These are phyloP conservation scores for Diacarnus erythraeanus DNA, from an alignment of 37 sponge, comb jelly and placozoan species.

Conservation along the genomic window DNA sequence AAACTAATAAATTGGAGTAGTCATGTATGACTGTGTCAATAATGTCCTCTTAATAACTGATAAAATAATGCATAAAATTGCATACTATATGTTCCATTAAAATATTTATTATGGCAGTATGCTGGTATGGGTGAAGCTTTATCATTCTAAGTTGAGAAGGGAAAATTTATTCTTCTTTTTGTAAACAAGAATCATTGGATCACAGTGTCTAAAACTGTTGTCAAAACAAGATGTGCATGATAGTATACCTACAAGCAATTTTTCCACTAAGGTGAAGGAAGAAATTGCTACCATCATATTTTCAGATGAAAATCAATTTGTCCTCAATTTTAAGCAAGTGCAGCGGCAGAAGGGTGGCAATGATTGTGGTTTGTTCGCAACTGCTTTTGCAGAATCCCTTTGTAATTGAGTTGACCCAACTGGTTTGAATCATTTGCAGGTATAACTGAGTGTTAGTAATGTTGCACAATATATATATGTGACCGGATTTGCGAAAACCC, in stretches of 20 bases:
- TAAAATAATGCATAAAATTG: too few relatives aligned
- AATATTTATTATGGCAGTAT: too few relatives aligned
- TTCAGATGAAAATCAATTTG: background rate
- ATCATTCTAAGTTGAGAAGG: background rate
- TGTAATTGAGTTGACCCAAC: background rate
- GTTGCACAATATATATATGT: too few relatives aligned
- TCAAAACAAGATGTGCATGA: background rate
- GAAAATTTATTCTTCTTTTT: background rate
- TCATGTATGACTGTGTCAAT: too few relatives aligned
- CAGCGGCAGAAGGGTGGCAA: background rate
- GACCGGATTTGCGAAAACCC: too few relatives aligned
- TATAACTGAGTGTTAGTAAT: too few relatives aligned
- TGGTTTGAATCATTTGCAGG: too few relatives aligned
- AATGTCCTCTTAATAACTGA: too few relatives aligned
- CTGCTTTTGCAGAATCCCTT: background rate
- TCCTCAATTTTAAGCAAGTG: background rate
- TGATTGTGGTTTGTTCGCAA: constrained; percentile 10
- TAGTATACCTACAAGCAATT: background rate
- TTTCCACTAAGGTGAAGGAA: background rate
- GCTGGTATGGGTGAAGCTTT: too few relatives aligned
- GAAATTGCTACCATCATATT: background rate
- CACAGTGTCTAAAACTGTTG: background rate
- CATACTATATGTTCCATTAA: too few relatives aligned
- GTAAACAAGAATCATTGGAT: background rate
- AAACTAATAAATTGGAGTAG: too few relatives aligned